Base-by-base conservation (phyloP, 2,113 vertebrate genomes). In the Neofelis nebulosa region DNA sequence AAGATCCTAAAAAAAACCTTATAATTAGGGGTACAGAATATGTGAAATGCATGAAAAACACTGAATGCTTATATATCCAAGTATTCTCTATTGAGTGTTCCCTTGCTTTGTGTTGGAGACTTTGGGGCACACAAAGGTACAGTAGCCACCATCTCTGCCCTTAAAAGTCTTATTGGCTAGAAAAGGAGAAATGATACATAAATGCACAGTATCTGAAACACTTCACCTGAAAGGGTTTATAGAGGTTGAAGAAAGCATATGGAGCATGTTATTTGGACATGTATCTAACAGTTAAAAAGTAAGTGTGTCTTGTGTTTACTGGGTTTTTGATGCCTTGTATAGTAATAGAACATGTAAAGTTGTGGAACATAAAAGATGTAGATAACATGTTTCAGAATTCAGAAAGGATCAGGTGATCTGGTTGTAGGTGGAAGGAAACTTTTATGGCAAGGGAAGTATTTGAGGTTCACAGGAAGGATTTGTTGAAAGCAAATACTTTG, bases 251-350 rank as follows among this genome's bases (percentile, higher is more conserved):
- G 74, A 63, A 91, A 97, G 86, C 85, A 80, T 57, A 11, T 76
- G 21, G 29, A 80, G 41, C 14, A n/a, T 83, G n/a, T 76, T 97
- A 71, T 92, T 78, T 93, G 57, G 91, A 93, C 91, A 85, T 68
- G 6, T 92, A 52, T 71, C 18, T 52, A 55, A 48, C 63, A 41
- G 2, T 93, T 93, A 7, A 89, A 91, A 91, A 80, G n/a, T 95
- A 52, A 89, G 29, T 80, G 52, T 83, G 36, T 85, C 7, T 5
- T 93, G 3, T 74, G 10, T 89, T 94, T 90, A 38, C 45, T 85
- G 48, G n/a, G 10, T 84, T 85, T 29, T 69, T 80, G 57, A 71
- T 78, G 36, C 19, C 5, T 95, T 88, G 7, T 61, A 31, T 48
- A 36, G 85, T 80, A 63, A 19, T 36, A 87, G 41, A 80, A 94